Percentiles rank a stretch among this genome's conserved stretches.
phyloP scores from a whole-genome alignment of 1,140 invertebrate genomes.

The Drosophila bocqueti region DNA sequence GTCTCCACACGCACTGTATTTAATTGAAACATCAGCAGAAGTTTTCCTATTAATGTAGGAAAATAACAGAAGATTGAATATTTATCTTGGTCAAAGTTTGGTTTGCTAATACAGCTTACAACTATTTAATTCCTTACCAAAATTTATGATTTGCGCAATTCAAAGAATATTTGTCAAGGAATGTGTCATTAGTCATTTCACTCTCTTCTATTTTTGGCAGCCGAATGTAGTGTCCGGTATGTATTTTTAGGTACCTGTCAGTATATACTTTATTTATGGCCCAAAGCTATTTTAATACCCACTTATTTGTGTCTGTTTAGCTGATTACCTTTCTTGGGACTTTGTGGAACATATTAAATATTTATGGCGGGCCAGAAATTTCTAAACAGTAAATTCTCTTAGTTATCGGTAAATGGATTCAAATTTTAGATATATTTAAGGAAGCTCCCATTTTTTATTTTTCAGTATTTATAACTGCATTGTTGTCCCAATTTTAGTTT shows the following conservation, averaged over 20 bases:
- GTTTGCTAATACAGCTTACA: neutral
- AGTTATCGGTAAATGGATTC: neutral
- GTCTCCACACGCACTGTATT: conserved; percentile 39
- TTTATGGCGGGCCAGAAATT: neutral
- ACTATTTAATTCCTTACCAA: neutral
- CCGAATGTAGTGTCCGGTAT: neutral
- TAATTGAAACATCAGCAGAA: conserved; percentile 75
- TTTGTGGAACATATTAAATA: neutral
- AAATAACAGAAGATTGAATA: conserved; percentile 15
- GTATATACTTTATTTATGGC: conserved; percentile 8
- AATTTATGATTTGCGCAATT: conserved; percentile 14
- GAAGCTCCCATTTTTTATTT: neutral
- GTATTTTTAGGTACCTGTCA: conserved; percentile 17
- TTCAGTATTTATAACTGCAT: neutral
- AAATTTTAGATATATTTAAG: neutral
- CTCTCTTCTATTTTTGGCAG: conserved; percentile 4
- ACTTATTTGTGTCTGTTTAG: neutral
- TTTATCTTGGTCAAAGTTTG: conserved; percentile 26
- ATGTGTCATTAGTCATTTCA: conserved; percentile 9
- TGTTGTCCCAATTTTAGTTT: neutral
- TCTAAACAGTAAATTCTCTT: neutral
- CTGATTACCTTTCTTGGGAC: neutral
- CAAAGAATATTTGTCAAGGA: neutral
- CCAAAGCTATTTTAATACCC: conserved; percentile 13
- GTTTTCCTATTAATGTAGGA: conserved; percentile 19